Conservation (phyloP, 2,797 vertebrate species). For the Aselliscus stoliczkanus region DNA sequence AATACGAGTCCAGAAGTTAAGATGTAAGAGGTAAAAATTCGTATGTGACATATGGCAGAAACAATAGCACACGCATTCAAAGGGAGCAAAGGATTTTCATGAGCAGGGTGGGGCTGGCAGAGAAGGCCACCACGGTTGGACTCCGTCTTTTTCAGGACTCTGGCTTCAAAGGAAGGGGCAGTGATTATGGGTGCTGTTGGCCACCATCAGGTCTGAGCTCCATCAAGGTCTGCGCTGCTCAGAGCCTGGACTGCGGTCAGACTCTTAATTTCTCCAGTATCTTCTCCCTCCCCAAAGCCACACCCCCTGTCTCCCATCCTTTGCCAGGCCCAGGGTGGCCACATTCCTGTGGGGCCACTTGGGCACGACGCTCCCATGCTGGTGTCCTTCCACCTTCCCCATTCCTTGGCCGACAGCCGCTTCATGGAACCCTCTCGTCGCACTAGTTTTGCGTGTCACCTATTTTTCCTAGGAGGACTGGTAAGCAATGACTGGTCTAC, state of each 20-base stretch:
- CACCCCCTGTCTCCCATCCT: too few relatives aligned
- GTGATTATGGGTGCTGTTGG: accelerated
- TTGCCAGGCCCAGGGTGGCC: background rate
- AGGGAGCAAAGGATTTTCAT: background rate
- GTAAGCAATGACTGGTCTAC: background rate
- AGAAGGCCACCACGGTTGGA: accelerated
- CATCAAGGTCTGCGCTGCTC: too few relatives aligned
- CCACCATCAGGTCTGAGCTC: too few relatives aligned
- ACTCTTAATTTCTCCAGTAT: too few relatives aligned
- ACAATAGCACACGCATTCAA: background rate
- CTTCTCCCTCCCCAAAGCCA: too few relatives aligned
- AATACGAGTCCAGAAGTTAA: background rate
- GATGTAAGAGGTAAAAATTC: background rate
- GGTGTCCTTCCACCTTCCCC: background rate
- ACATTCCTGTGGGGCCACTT: background rate
- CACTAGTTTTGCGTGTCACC: background rate
- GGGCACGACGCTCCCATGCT: background rate
- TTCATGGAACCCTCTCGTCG: background rate
- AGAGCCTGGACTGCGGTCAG: too few relatives aligned
- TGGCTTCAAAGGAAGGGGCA: background rate
- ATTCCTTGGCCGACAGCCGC: background rate
- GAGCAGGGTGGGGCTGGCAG: too few relatives aligned
- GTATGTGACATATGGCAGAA: background rate
- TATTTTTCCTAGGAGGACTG: background rate
- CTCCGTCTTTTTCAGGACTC: background rate